Evolutionary conservation across 2,888 invertebrate genomes (phyloP), one percentile per base, ranked within the genome.

Genomic region (Andrena hattorfiana): DNA sequence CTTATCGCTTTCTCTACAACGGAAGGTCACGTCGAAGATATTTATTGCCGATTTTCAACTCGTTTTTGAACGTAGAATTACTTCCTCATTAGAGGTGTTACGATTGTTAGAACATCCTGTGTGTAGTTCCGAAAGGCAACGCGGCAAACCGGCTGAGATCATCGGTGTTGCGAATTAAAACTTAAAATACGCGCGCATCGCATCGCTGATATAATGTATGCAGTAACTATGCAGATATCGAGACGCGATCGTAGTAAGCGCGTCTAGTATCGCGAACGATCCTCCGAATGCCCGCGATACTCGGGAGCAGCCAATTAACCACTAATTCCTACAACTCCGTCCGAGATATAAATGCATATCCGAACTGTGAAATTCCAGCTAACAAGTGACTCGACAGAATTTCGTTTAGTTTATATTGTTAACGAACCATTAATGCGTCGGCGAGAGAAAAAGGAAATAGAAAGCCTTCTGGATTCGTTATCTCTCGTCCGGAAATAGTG

Each of bases 281-380:
- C 30, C 28, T 26, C 26, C 60, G 28, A 63, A 81, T 63, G 23
- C n/a, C 59, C 23, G 20, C 51, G 48, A 70, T 64, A 74, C 10
- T 56, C 35, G 16, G 56, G 23, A 42, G 13, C 32, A 62, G 68
- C 63, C 68, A 79, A 81, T 81, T 81, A 73, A 73, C 63, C 26
- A 48, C 56, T 67, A 73, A 81, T 74, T 51, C 63, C 23, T 48
- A 72, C 78, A 60, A 77, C 49, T 63, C 62, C 26, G 32, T 28
- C 16, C 63, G 59, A 32, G 56, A 54, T 67, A 72, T 32, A 63
- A 56, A 63, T 48, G 54, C 63, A 62, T 69, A 64, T 51, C 28
- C 62, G 48, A 56, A 69, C 23, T 16, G 64, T 10, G 54, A 62
- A 71, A 80, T 49, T 28, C 35, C 16, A 20, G 26, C 28, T 54